Evolutionary conservation across 1,140 invertebrate genomes (phyloP), one percentile per base, ranked within the genome.

Genomic region (Drosophila ambigua): DNA sequence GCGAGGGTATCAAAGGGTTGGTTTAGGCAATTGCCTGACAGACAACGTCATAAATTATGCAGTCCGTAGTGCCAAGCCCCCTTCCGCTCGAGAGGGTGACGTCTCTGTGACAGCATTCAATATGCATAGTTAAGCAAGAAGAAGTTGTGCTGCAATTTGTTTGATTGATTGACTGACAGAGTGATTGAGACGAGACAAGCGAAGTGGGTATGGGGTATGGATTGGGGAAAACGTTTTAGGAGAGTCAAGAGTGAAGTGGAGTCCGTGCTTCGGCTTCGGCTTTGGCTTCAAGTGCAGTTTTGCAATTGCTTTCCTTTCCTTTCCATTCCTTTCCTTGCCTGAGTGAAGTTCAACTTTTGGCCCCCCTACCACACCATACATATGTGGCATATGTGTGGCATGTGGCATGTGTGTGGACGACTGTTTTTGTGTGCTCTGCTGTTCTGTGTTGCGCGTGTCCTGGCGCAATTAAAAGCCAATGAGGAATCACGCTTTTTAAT

Each of bases 121-220:
- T 85, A 87, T 87, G 82, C 82, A 87, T 81, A 81, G 74, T 66
- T 83, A 79, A 83, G 79, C 77, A 72, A 81, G 77, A 77, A 85
- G 35, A 39, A 39, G 35, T 39, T 39, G 35, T 39, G 35, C 35
- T 72, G 55, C 77, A 77, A 84, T 80, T 85, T 81, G 57, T 77
- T 77, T 81, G 78, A 77, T 80, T 84, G 82, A 84, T 84, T 81
- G 82, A 87, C 78, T 85, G 68, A 73, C 74, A 63, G 58, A 51
- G 55, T 85, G 82, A 81, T 87, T 87, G 78, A 81, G 64, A 55
- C 51, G 51, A 72, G 43, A 43, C 48, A 41, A 52, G 44, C 39
- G 43, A 26, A 66, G 11, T 26, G 44, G n/a, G 51, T 0, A 45
- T 24, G 23, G 11, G n/a, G n/a, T n/a, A 16, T 16, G 39, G 41